Base-by-base conservation (phyloP, 2,113 vertebrate genomes). In the Elanoides forficatus region DNA sequence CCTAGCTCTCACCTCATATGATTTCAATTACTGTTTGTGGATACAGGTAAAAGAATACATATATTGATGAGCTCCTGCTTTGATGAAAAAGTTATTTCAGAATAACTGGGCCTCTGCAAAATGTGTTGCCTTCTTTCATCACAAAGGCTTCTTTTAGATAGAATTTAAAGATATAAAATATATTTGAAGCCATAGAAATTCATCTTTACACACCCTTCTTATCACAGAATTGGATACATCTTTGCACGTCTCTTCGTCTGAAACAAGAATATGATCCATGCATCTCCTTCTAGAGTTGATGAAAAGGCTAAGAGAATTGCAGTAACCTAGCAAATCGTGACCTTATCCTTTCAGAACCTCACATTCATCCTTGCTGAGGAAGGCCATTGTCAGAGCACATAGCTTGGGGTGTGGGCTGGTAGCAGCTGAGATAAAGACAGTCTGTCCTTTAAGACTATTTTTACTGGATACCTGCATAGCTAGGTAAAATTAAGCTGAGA, bases 401-500 rank as follows among this genome's bases (percentile, higher is more conserved):
- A 63, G 29, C 26, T 18, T 68, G 43, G 52, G 13, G 52, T 92
- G 20, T 68, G 52, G 81, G 40, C 81, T 82, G 23, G 43, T 45
- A 88, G 40, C 70, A 88, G 52, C 52, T 47, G 52, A 86, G 66
- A 75, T 65, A 92, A 87, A 87, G 62, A 80, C 66, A 72, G 15
- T 81, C 48, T 88, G 66, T 94, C 70, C 82, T 88, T 48, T 79
- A 85, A 79, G 56, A 72, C 43, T 81, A 50, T 88, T 93, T 95
- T 94, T 93, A 86, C 47, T 47, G 10, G 43, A 58, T 79, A 60
- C 21, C 15, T 95, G 85, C 79, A 75, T 45, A 93, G 66, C 70
- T 76, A 75, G 36, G 62, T 90, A 90, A 96, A 97, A 95, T 82
- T 92, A 93, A 90, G 71, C 70, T 85, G 88, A 93, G 47, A 63